Evolutionary conservation across 2,113 vertebrate genomes (phyloP).

Genomic region (Gobius niger): DNA sequence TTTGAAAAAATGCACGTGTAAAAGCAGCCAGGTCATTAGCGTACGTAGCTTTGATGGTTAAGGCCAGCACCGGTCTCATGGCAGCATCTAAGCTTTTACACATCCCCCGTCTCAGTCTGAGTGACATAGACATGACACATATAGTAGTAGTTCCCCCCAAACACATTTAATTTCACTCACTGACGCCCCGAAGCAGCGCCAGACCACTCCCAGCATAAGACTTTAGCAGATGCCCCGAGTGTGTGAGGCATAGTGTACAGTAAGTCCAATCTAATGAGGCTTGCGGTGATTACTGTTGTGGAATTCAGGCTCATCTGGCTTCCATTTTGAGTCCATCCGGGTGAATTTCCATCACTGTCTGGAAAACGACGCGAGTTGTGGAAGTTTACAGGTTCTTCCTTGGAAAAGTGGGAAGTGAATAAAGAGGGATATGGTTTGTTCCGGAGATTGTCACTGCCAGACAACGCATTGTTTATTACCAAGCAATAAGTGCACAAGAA

Average conservation of each 20-base stretch:
- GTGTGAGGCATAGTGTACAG: conserved; percentile 25
- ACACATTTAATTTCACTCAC: conserved; percentile 37
- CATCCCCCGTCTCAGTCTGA: not conserved
- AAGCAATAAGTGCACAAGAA: too few relatives aligned
- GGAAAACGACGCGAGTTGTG: conserved; percentile 47
- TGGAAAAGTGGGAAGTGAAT: conserved; percentile 25
- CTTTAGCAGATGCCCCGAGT: conserved; percentile 16
- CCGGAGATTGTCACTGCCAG: too few relatives aligned
- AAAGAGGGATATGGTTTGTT: conserved; percentile 11
- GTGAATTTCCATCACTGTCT: conserved; percentile 56
- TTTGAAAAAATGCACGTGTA: too few relatives aligned
- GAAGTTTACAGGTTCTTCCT: conserved; percentile 57
- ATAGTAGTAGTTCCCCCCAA: conserved; percentile 16
- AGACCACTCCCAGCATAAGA: conserved; percentile 33
- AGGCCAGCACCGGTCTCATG: too few relatives aligned
- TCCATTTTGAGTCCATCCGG: conserved; percentile 43
- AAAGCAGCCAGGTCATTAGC: too few relatives aligned
- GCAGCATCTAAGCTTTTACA: too few relatives aligned
- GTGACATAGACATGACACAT: conserved; percentile 45
- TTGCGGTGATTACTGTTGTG: conserved; percentile 55
- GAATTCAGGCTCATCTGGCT: conserved; percentile 65
- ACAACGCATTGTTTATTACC: too few relatives aligned
- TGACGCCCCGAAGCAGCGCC: conserved; percentile 47
- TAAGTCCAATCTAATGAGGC: conserved; percentile 47
- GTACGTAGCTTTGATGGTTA: too few relatives aligned